Evolutionary conservation across 2,888 invertebrate genomes (phyloP), one percentile per base, ranked within the genome.

Genomic region (Hydroisotoma schaefferi): DNA sequence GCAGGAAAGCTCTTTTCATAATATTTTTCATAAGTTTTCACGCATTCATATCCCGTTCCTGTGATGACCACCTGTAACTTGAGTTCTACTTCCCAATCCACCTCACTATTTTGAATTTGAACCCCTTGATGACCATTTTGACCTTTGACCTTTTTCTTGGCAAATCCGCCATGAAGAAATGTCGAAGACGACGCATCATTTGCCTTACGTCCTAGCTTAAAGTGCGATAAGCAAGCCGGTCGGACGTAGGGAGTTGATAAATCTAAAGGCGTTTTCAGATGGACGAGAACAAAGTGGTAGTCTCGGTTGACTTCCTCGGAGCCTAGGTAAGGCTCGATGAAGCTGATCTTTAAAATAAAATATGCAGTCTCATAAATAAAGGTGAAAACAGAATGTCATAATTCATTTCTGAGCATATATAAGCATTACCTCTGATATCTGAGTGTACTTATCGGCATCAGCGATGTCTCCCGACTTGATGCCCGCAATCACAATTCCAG

Each of bases 211-310:
- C 48, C 47, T 15, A 33, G 26, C 33, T 29, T 28, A 2, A 44
- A 58, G 3, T 52, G 53, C 1, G 54, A 55, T 2, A 63, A 37
- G 22, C 68, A 68, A 25, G 64, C 43, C 3, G 66, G 62, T 8
- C 51, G 48, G 8, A 66, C 62, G 22, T 56, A 64, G 1, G 68
- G 62, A 20, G 66, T 55, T 6, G 58, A 49, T 28, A 68, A 64
- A 25, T 66, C 60, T 15, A 68, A 54, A 2, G 66, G 60, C 23
- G 60, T 66, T 49, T 62, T 64, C 28, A 68, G 43, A 28, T 66
- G 68, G 0, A 68, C 29, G 2, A 68, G 37, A 10, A 64, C 66
- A 44, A 68, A 66, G 48, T 68, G 66, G 43, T 60, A 66, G 26
- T 66, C 66, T 22, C 57, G 58, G 22, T 64, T 60, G 22, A 54